Evolutionary conservation across 2,797 vertebrate genomes (phyloP), one percentile per base, ranked within the genome.

Genomic region (Alauda arvensis): DNA sequence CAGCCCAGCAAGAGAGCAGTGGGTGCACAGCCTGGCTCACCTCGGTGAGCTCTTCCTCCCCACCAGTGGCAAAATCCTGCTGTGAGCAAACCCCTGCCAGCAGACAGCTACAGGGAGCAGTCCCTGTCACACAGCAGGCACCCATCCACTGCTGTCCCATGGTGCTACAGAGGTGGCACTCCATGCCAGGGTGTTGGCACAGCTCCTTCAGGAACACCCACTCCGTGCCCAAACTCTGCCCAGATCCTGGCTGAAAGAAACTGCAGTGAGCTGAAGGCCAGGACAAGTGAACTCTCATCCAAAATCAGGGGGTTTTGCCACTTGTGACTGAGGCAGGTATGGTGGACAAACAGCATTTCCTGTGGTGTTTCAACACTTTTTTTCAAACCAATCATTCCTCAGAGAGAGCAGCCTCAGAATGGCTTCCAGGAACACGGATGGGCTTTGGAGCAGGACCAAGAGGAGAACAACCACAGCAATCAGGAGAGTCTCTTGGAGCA

Each of bases 111-210:
- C 24, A 14, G 43, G 56, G 39, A 52, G 3, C 33, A 16, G 40
- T 14, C 39, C 31, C 45, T 39, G 59, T 34, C 55, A 28, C 25
- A 11, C 26, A 5, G 1, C 0, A 0, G 28, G 48, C 29, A n/a
- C 52, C 66, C 51, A 25, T 6, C 25, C 10, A 9, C 40, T 46
- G 25, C 69, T 17, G 3, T 3, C 40, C 18, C 21, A 4, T 16
- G 42, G n/a, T 49, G 75, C 18, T 34, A 16, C 4, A 67, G 1
- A 53, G 33, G 14, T 10, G 71, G 15, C 29, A 28, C 9, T 23
- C 42, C 29, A 6, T 8, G 52, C 29, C 76, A 66, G 43, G 40
- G 9, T 28, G 31, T 7, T n/a, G 37, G 33, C 26, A 34, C 4
- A 4, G 12, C 40, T 69, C 40, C 39, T 23, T 20, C 6, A 3